Conservation (phyloP, 1,140 invertebrate genomes). For the Melipona quadrifasciata region DNA sequence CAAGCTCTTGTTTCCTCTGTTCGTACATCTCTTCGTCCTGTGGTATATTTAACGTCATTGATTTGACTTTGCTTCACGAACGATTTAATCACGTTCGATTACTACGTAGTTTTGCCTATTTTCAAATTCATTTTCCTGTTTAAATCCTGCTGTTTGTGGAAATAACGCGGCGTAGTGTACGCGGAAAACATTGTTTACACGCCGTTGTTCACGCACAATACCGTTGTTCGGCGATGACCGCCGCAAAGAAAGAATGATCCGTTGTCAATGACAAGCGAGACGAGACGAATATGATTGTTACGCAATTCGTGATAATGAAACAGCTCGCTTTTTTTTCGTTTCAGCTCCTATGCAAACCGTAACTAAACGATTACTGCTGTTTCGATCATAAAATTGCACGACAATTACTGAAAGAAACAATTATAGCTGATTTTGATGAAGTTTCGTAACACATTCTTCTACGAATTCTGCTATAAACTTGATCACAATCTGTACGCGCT, state of each 20-base stretch:
- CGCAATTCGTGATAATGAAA: constrained; percentile 14
- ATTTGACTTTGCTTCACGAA: neutral
- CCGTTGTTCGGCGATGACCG: constrained; percentile 45
- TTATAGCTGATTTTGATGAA: neutral
- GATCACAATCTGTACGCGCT: neutral
- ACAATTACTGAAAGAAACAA: neutral
- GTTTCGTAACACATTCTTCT: neutral
- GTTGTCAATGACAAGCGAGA: constrained; percentile 36
- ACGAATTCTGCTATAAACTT: neutral
- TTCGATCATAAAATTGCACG: neutral
- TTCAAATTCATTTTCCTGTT: neutral
- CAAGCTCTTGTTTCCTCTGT: neutral
- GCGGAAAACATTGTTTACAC: constrained; percentile 19
- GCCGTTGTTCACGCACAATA: constrained; percentile 50
- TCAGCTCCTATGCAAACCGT: no score
- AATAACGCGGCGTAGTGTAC: neutral
- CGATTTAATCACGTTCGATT: neutral
- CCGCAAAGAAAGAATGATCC: constrained; percentile 22
- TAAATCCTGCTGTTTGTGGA: neutral
- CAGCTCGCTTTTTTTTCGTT: neutral
- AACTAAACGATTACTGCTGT: neutral
- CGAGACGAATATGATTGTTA: constrained; percentile 23
- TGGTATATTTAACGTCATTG: neutral
- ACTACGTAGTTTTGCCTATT: neutral
- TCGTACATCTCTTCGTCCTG: neutral